Conservation (phyloP, 2,113 vertebrate genomes). For the Nicator chloris region DNA sequence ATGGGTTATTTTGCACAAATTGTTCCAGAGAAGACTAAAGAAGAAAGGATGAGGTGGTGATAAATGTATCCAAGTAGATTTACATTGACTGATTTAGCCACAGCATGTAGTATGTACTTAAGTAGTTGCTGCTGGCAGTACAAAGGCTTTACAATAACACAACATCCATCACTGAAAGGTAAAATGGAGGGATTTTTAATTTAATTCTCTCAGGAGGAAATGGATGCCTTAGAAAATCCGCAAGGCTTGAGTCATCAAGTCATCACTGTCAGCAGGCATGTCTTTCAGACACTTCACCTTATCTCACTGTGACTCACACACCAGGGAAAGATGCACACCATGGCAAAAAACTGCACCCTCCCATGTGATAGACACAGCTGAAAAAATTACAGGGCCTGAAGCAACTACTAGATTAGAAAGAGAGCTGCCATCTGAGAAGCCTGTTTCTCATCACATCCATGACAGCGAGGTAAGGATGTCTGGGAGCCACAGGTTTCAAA, state of each 20-base stretch:
- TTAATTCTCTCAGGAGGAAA: constrained; percentile 9
- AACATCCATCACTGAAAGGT: not conserved
- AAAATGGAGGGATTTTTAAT: constrained; percentile 11
- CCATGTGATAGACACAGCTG: not conserved
- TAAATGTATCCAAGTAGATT: not conserved
- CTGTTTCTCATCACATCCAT: not conserved
- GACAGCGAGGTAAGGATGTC: not conserved
- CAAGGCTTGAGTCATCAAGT: constrained; percentile 1
- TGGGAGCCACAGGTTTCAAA: not conserved
- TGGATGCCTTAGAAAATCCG: not conserved
- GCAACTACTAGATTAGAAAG: not conserved
- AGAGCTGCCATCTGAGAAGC: not conserved
- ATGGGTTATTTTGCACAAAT: not conserved
- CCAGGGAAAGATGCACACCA: not conserved
- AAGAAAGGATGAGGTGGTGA: not conserved
- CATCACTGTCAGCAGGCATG: not conserved
- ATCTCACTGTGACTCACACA: not conserved
- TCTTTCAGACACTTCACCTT: not conserved
- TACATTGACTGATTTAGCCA: not conserved
- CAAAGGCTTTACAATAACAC: constrained; percentile 1
- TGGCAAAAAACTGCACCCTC: not conserved
- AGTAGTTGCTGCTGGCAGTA: not conserved
- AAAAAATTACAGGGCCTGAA: constrained; percentile 19
- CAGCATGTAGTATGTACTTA: not conserved
- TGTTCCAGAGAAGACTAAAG: not conserved